These are phyloP conservation scores for Harpalus rufipes DNA, from an alignment of 2,888 invertebrate genomes.

Conservation along the genomic window DNA sequence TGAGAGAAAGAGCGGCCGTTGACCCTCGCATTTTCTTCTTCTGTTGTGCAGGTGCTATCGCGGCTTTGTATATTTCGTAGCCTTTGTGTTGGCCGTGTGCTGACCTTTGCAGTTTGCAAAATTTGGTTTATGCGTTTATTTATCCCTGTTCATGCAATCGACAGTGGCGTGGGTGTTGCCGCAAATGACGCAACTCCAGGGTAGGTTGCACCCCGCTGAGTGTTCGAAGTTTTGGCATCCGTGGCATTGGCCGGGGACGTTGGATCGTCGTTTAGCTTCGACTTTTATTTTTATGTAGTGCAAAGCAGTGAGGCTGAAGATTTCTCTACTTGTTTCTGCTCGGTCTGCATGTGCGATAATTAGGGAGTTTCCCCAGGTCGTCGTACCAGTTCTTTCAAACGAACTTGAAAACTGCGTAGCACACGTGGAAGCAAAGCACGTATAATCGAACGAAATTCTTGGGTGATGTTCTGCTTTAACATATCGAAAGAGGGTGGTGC, in stretches of 20 bases:
- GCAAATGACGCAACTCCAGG: background rate
- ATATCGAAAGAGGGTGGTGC: no score
- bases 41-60: background rate
- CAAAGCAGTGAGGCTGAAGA: background rate
- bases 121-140: background rate
- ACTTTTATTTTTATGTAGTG: background rate
- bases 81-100: slow-evolving; percentile 4
- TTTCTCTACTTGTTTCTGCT: background rate
- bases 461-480: no score
- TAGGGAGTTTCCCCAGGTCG: background rate
- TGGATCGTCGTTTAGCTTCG: background rate
- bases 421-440: no score
- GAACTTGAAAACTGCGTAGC: no score
- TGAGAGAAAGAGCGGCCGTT: no score
- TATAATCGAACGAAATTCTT: no score
- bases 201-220: background rate
- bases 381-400: no score
- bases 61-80: background rate
- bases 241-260: background rate
- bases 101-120: background rate
- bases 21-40: no score
- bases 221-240: background rate
- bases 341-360: background rate
- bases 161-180: background rate
- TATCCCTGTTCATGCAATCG: background rate